A percentile compares a stretch with the other conserved stretches of the same genome.
phyloP scores from a whole-genome alignment of 2,113 vertebrate species.

The Apodemus speciosus region DNA sequence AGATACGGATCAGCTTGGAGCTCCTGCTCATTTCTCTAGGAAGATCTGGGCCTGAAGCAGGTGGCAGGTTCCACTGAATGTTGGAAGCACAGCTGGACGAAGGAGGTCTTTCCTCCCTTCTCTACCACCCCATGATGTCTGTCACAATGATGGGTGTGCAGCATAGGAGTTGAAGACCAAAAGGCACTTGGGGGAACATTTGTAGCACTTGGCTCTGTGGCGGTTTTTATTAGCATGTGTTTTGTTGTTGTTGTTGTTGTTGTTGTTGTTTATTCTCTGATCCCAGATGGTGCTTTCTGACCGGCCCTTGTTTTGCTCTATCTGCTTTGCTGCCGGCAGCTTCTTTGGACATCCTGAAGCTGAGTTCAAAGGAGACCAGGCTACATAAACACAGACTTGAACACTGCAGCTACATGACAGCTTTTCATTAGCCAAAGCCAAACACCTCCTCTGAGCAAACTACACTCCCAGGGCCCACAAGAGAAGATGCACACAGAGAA shows the following conservation, averaged over 20 bases:
- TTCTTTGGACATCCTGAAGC: not conserved
- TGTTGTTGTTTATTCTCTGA: not conserved
- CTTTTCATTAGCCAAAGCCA: not conserved
- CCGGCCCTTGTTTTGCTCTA: not conserved
- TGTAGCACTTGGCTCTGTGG: accelerated
- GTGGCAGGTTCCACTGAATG: not conserved
- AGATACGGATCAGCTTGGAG: not conserved
- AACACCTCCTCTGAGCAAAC: not conserved
- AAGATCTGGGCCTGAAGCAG: not conserved
- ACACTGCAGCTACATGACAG: not conserved
- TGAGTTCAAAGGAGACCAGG: accelerated
- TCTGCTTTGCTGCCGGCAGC: not conserved
- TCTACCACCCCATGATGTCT: not conserved
- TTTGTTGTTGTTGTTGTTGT: not conserved
- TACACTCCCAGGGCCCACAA: not conserved
- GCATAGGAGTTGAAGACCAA: accelerated
- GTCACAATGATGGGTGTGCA: accelerated
- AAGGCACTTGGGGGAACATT: not conserved
- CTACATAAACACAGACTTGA: not conserved
- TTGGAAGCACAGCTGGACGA: not conserved
- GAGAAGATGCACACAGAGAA: not conserved
- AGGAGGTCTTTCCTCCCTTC: not conserved
- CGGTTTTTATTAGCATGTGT: not conserved
- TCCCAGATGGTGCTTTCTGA: not conserved
- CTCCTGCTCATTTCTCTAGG: not conserved